These are phyloP conservation scores for Thunnus maccoyii DNA, from an alignment of 2,113 vertebrate species.

Conservation along the genomic window DNA sequence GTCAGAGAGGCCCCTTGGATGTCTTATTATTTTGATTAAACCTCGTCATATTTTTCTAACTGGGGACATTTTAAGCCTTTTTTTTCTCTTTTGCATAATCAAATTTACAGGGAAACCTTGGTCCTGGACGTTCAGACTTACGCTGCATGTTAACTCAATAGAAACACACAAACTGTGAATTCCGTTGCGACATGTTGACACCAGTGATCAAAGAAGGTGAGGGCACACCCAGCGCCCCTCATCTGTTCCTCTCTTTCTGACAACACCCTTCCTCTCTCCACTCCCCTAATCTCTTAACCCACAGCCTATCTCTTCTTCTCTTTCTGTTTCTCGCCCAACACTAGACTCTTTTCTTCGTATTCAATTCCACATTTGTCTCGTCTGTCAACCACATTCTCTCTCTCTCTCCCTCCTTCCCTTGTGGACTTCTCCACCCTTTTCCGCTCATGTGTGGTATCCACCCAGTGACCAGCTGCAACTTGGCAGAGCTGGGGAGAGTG, in stretches of 20 bases:
- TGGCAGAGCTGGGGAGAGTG: slow-evolving; percentile 42
- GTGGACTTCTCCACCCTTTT: slow-evolving; percentile 61
- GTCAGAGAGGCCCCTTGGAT: no score
- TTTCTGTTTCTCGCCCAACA: slow-evolving; percentile 26
- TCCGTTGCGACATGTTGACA: slow-evolving; percentile 58
- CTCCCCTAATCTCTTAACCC: slow-evolving; percentile 49
- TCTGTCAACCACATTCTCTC: slow-evolving; percentile 23
- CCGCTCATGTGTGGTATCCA: slow-evolving; percentile 59
- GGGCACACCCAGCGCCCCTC: slow-evolving; percentile 70
- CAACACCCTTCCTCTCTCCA: slow-evolving; percentile 76
- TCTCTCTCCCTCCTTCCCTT: slow-evolving; percentile 13
- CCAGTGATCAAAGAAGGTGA: slow-evolving; percentile 76
- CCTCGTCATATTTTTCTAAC: no score
- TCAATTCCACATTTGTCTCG: slow-evolving; percentile 47
- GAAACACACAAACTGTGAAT: slow-evolving; percentile 53
- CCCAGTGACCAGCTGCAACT: slow-evolving; percentile 67
- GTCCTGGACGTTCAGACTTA: slow-evolving; percentile 9
- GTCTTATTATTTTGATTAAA: no score
- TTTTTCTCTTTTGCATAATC: no score
- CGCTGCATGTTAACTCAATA: not conserved
- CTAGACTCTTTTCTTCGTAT: slow-evolving; percentile 27
- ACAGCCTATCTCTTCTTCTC: slow-evolving; percentile 41
- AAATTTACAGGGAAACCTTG: not conserved
- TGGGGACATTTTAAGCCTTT: no score
- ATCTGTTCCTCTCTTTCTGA: slow-evolving; percentile 65